Evolutionary conservation across 2,113 vertebrate species (phyloP), one percentile per base, ranked within the genome.

Genomic region (Notarius quadriscutis): DNA sequence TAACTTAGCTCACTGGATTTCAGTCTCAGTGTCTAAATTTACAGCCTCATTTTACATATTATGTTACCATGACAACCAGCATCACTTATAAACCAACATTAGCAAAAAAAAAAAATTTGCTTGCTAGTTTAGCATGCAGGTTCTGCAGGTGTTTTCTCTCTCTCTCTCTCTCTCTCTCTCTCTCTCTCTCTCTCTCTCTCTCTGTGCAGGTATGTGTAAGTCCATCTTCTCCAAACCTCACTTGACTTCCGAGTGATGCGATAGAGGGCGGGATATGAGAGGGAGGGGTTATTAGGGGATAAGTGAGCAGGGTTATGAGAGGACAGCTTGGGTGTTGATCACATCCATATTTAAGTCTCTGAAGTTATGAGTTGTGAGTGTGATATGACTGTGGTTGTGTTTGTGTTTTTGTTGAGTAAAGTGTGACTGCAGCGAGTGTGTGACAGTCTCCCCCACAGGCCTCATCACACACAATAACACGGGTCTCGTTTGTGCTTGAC

Each of bases 401-500:
- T 78, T 63, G 72, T 86, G 27, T 27, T 60, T 75, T 62, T 83
- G 55, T 1, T 57, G 69, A 34, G 71, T 79, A 86, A 83, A 83
- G 77, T 57, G 84, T 71, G 78, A 51, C 48, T 41, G 53, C 65
- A 69, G 77, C 20, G 51, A 58, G 81, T 87, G 84, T 71, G 71
- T 48, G 71, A 9, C 7, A 9, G 71, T 83, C 51, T 84, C 75
- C 81, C 81, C 88, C 71, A 63, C 85, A 84, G 85, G 85, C 69
- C 41, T 72, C 81, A 75, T 81, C 85, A 84, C 34, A 87, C 62
- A 86, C 30, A 82, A 30, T 84, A 84, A 25, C 17, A 71, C 53
- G 48, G 62, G 57, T 74, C 89, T 87, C 20, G 53, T 87, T 88
- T 88, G 81, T 84, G 77, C 81, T 90, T 22, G 6, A 81, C 67